Conservation (phyloP, 2,113 vertebrate genomes). For the Anolis carolinensis region DNA sequence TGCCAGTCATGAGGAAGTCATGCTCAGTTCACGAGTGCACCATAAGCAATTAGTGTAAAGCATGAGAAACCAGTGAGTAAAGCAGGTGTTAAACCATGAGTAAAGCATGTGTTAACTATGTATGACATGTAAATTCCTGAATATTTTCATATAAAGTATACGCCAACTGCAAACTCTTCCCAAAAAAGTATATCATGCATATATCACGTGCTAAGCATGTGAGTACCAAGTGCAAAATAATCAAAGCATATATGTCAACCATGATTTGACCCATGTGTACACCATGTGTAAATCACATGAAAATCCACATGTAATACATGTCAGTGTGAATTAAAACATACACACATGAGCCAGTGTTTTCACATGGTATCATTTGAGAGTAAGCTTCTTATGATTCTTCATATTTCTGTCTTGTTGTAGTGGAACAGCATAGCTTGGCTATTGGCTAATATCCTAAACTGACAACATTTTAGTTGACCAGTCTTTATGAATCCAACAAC, state of each 20-base stretch:
- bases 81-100: conserved; percentile 32
- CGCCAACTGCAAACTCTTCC: neutral
- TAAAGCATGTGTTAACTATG: conserved; percentile 29
- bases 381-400: neutral
- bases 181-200: neutral
- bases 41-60: conserved; percentile 12
- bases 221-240: neutral
- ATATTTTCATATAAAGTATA: neutral
- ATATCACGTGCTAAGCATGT: conserved; percentile 23
- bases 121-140: conserved; percentile 18
- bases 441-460: conserved; percentile 8
- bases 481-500: neutral
- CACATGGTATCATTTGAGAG: conserved; percentile 1
- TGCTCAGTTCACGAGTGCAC: conserved; percentile 1
- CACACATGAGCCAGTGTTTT: neutral
- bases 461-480: conserved; percentile 2
- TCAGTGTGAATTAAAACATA: conserved; percentile 14
- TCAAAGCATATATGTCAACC: conserved; percentile 19
- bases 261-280: conserved; percentile 23
- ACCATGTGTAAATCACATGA: conserved; percentile 33
- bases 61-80: conserved; percentile 37
- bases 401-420: conserved; percentile 21
- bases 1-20: neutral
- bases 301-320: conserved; percentile 30
- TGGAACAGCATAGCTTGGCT: conserved; percentile 1